Percentiles rank a stretch among this genome's conserved stretches.
phyloP scores from a whole-genome alignment of 2,888 invertebrate species.

The Caenorhabditis doughertyi region DNA sequence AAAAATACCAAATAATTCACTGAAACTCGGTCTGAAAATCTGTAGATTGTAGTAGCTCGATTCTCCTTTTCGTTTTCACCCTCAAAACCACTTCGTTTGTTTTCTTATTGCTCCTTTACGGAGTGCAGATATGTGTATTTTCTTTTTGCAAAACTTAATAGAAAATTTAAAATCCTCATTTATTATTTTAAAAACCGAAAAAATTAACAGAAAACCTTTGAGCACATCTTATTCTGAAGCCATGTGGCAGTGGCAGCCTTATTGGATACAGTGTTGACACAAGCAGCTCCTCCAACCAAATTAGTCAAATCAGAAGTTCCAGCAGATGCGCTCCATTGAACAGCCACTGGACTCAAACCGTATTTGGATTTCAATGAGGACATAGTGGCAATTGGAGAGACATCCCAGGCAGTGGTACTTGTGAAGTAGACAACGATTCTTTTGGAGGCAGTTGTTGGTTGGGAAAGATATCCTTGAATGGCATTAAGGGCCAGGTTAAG shows the following conservation, averaged over 20 bases:
- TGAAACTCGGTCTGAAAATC: slow-evolving; percentile 41
- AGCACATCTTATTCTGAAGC: slow-evolving; percentile 69
- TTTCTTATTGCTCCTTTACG: not conserved
- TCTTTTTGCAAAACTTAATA: not conserved
- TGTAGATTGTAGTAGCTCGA: slow-evolving; percentile 47
- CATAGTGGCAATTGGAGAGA: slow-evolving; percentile 62
- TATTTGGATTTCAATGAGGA: slow-evolving; percentile 53
- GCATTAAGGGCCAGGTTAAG: slow-evolving; percentile 66
- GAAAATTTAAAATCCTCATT: slow-evolving; percentile 5
- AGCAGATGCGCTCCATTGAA: slow-evolving; percentile 64
- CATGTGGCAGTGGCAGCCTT: slow-evolving; percentile 46
- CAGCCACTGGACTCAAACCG: slow-evolving; percentile 63
- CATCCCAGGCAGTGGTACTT: slow-evolving; percentile 68
- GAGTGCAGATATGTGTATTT: slow-evolving; percentile 50
- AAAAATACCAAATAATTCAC: slow-evolving; percentile 28
- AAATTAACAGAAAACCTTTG: slow-evolving; percentile 47
- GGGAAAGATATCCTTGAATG: slow-evolving; percentile 61
- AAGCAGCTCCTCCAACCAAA: slow-evolving; percentile 61
- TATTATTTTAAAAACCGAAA: not conserved
- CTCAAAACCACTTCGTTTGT: not conserved
- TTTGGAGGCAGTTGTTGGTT: slow-evolving; percentile 57
- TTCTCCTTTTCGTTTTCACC: slow-evolving; percentile 13
- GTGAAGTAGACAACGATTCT: slow-evolving; percentile 70
- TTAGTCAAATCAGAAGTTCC: slow-evolving; percentile 46
- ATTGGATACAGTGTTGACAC: slow-evolving; percentile 51